Percentiles rank a stretch among this genome's conserved stretches.
phyloP scores from a whole-genome alignment of 2,113 vertebrate genomes.

The Tyto alba region DNA sequence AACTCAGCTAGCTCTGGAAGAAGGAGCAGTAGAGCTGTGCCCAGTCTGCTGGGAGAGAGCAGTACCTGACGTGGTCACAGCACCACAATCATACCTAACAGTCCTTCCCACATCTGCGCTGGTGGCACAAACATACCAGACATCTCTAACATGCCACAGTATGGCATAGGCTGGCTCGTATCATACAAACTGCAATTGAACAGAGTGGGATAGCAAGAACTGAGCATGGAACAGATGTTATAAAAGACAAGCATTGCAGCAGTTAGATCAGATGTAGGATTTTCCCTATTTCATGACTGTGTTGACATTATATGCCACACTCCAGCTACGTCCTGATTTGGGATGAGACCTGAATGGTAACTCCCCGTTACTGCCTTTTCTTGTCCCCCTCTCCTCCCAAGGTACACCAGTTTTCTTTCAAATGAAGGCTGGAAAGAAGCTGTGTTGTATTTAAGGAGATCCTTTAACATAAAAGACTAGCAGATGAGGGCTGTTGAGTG shows the following conservation, averaged over 20 bases:
- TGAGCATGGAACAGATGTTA: background rate
- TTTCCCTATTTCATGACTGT: background rate
- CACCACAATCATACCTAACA: rapidly evolving
- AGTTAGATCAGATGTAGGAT: background rate
- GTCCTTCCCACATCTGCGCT: background rate
- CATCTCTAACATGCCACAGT: background rate
- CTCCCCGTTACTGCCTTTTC: background rate
- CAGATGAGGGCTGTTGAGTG: background rate
- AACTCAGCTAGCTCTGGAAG: background rate
- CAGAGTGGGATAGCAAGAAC: background rate
- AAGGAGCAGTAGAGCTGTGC: background rate
- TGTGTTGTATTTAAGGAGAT: background rate
- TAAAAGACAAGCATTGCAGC: rapidly evolving
- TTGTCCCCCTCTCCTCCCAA: background rate
- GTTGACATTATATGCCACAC: background rate
- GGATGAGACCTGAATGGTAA: background rate
- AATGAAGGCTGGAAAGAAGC: background rate
- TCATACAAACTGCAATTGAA: background rate
- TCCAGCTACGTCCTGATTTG: background rate
- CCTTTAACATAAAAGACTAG: background rate
- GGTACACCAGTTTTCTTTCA: background rate
- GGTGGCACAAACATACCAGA: background rate
- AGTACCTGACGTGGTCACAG: background rate
- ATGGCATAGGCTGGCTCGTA: background rate
- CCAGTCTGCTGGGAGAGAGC: background rate